A percentile compares a stretch with the other conserved stretches of the same genome.
phyloP scores from a whole-genome alignment of 2,113 vertebrate species.

The Ageneiosus marmoratus region DNA sequence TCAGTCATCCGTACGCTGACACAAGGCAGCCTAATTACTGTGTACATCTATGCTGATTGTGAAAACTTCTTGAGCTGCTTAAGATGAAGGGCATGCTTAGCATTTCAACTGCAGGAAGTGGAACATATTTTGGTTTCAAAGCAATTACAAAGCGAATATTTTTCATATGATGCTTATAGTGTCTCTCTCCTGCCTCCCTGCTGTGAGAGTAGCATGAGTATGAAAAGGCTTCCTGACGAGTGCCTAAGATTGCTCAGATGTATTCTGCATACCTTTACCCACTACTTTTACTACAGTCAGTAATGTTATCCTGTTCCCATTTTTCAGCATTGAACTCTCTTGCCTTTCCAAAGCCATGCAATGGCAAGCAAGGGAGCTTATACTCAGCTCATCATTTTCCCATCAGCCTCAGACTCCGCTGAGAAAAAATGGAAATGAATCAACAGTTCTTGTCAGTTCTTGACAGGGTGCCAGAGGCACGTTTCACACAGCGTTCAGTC shows the following conservation, averaged over 20 bases:
- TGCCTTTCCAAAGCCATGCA: not conserved
- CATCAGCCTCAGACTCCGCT: conserved; percentile 20
- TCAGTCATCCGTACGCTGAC: conserved; percentile 5
- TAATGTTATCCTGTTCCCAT: not conserved
- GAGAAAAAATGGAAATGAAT: conserved; percentile 16
- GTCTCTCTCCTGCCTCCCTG: not conserved
- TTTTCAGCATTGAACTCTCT: conserved; percentile 25
- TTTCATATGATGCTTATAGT: not conserved
- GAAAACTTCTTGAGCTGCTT: conserved; percentile 22
- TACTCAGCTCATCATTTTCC: conserved; percentile 40
- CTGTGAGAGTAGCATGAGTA: conserved; percentile 5
- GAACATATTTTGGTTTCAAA: conserved; percentile 6
- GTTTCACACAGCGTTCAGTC: conserved; percentile 25
- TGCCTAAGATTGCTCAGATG: not conserved
- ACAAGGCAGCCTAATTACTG: conserved; percentile 36
- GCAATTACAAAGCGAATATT: conserved; percentile 23
- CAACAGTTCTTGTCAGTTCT: conserved; percentile 28
- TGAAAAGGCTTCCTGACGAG: conserved; percentile 32
- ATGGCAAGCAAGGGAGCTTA: conserved; percentile 12
- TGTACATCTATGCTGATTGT: conserved; percentile 16
- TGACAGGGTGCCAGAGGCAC: conserved; percentile 36
- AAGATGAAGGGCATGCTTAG: conserved; percentile 16
- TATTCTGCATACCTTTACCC: conserved; percentile 17
- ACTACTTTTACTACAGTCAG: conserved; percentile 9
- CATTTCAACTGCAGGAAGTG: conserved; percentile 2